Base-by-base conservation (phyloP, 1,140 invertebrate genomes). In the Venustaconcha ellipsiformis region DNA sequence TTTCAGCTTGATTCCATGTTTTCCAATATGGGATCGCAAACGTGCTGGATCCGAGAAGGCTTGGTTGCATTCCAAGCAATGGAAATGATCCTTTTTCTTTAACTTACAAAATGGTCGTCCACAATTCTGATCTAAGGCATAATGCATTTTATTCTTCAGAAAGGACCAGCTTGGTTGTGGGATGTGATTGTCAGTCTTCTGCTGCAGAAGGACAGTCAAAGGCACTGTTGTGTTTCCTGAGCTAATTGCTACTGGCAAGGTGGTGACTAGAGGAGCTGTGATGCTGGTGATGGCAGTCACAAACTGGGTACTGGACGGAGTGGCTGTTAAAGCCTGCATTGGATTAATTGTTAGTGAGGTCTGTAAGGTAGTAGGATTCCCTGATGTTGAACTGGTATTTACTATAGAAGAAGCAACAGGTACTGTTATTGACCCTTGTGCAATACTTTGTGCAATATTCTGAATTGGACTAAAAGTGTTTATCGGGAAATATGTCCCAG, bases 11-110 rank as follows among this genome's bases (percentile, higher is more conserved):
- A 88, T 76, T 1, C 88, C 84, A 82, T 91, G 91, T 78, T 90
- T 91, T 15, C 86, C 78, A n/a, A 91, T 82, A 76, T 92, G 91
- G 20, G 85, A 79, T 57, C 87, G 77, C n/a, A 92, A 80, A 37
- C 89, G 82, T 58, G 85, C 79, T 57, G 88, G 88, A 69, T 90
- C 88, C 20, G 90, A 90, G 76, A 92, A 92, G 18, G 91, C 93
- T 89, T 96, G 95, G 89, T 95, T 95, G 89, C 95, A 96, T n/a
- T 94, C 92, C 83, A 94, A 94, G 88, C 95, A 96, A 86, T 96
- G 95, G 82, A 94, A 96, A 86, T 96, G 95, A 78, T 95, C 93
- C 81, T 94, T 94, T 68, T 95, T 92, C 86, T 96, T 96, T 60
- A 96, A 90, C 88, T 96, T 96, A 88, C 95, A 96, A 86, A 96